These are phyloP conservation scores for Ethmia dodecea DNA, from an alignment of 2,888 invertebrate genomes.

Conservation along the genomic window DNA sequence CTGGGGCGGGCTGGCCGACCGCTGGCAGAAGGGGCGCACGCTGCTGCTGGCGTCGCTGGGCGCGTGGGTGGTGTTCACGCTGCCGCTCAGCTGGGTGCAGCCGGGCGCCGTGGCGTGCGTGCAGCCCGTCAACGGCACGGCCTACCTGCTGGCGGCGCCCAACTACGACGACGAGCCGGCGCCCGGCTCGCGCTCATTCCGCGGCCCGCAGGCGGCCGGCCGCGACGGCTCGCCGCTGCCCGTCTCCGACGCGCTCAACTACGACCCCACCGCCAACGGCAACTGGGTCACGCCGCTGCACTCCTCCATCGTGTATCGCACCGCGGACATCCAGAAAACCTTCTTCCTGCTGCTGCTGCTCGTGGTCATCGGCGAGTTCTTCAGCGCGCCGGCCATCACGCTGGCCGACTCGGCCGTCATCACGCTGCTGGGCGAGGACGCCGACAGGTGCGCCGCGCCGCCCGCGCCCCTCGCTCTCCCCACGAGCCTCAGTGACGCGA, in stretches of 20 bases:
- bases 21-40: conserved; percentile 91
- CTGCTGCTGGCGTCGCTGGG: conserved; percentile 93
- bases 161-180: conserved; percentile 55
- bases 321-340: conserved; percentile 93
- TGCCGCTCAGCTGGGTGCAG: conserved; percentile 96
- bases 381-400: conserved; percentile 96
- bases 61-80: conserved; percentile 97
- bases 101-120: conserved; percentile 96
- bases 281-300: conserved; percentile 94
- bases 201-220: conserved; percentile 28
- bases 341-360: conserved; percentile 95
- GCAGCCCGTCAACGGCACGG: conserved; percentile 69
- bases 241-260: conserved; percentile 87
- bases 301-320: conserved; percentile 94
- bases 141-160: conserved; percentile 80
- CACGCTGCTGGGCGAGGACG: conserved; percentile 91
- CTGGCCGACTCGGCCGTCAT: conserved; percentile 95
- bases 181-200: conserved; percentile 35
- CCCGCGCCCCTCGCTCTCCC: not conserved
- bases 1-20: conserved; percentile 97
- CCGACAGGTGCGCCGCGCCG: conserved; percentile 76
- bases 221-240: conserved; percentile 82
- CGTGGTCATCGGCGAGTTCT: conserved; percentile 98
- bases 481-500: not conserved
- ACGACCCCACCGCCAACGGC: conserved; percentile 81